Evolutionary conservation across 2,113 vertebrate genomes (phyloP), one percentile per base, ranked within the genome.

Genomic region (Megatriorchis doriae): DNA sequence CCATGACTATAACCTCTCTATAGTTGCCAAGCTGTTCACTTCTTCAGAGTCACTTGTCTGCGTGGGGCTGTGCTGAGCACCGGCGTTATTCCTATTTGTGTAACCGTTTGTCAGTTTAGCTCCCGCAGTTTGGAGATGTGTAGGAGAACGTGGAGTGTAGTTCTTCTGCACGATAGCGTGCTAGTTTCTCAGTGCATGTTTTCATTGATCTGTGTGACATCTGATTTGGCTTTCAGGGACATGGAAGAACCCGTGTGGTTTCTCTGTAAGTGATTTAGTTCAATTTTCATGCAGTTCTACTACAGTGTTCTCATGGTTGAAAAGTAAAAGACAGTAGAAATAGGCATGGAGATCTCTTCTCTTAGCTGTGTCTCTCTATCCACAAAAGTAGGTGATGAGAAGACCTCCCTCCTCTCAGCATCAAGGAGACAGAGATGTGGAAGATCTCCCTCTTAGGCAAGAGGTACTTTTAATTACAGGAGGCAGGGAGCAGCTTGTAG

Each of bases 1-100:
- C 25, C 15, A 1, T 31, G 53, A 20, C 62, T 66, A 5, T n/a
- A 45, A 70, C 50, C 23, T 91, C 2, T 0, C 63, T 58, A 0
- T 36, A 13, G 56, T 45, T 86, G 34, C 67, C 63, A 10, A 67
- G 43, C 67, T 68, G n/a, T 42, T 74, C 0, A 0, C 38, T 90
- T 92, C 56, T 59, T 59, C 47, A 55, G 47, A 50, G 56, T 16
- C 62, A 20, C 9, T 47, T 61, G 38, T 59, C 40, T 68, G 9
- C 2, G 0, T 2, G 27, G 14, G 45, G 27, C 66, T 83, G 13
- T 66, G 82, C 48, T 80, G 11, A 65, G 27, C 34, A 29, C 66
- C 9, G 6, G 7, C 1, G 16, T 75, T 47, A 56, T 19, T 85
- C 78, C 61, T 2, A 0, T 77, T 78, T 73, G 20, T 88, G 34